Percentiles rank a stretch among this genome's conserved stretches.
These are phyloP conservation scores for Eumacrocentrus americanus DNA, from an alignment of 2,888 invertebrate genomes.

Conservation along the genomic window DNA sequence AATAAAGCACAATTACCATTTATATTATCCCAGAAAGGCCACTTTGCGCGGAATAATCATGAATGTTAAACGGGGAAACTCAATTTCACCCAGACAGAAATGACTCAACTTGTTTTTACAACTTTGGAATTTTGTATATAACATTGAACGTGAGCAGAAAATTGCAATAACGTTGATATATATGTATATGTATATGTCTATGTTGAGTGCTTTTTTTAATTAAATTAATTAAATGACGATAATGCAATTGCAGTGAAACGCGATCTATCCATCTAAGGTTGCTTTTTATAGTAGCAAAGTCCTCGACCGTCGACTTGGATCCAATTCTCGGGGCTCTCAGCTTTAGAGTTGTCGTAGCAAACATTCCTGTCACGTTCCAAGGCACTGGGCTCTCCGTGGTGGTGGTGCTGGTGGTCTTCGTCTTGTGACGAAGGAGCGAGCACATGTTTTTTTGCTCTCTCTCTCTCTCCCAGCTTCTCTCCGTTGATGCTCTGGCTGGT, in stretches of 20 bases:
- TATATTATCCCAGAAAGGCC: conserved; percentile 43
- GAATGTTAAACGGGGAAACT: conserved; percentile 42
- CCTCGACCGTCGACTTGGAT: conserved; percentile 19
- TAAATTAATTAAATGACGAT: no score
- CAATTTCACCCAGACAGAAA: conserved; percentile 20
- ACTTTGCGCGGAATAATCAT: conserved; percentile 44
- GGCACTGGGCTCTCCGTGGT: conserved; percentile 1
- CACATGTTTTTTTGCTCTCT: conserved; percentile 22
- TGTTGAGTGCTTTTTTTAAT: no score
- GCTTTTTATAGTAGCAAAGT: not conserved
- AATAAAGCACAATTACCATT: conserved; percentile 50
- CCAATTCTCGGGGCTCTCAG: conserved; percentile 30
- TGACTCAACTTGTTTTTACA: not conserved
- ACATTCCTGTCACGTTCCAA: conserved; percentile 33
- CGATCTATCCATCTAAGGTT: no score
- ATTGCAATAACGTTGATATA: no score
- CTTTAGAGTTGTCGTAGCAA: conserved; percentile 30
- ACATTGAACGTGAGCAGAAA: no score
- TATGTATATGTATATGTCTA: no score
- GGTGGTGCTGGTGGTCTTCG: not conserved
- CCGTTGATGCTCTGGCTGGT: conserved; percentile 31
- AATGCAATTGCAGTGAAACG: no score
- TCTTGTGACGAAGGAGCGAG: conserved; percentile 13
- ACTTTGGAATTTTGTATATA: no score
- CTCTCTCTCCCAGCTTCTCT: conserved; percentile 18